These are phyloP conservation scores for Aepyceros melampus DNA, from an alignment of 2,113 vertebrate species.

Conservation along the genomic window DNA sequence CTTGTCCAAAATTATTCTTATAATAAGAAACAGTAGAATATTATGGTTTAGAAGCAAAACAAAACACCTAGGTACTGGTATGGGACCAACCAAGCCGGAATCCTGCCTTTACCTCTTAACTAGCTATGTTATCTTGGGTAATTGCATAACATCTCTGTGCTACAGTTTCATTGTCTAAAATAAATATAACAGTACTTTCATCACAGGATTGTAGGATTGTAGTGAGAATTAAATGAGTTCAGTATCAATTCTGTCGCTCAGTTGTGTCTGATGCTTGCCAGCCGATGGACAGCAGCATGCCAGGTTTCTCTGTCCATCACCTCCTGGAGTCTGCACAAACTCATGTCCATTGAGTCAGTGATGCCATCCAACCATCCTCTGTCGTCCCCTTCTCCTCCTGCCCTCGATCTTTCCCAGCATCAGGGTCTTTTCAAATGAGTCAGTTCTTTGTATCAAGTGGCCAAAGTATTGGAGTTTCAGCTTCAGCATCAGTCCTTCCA, in stretches of 20 bases:
- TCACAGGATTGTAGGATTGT: not conserved
- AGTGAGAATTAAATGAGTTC: not conserved
- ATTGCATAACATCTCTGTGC: not conserved
- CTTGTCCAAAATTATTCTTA: not conserved
- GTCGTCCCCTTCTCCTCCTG: not conserved
- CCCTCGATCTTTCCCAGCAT: not conserved
- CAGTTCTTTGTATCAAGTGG: fast-evolving
- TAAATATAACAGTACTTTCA: not conserved
- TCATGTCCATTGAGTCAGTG: not conserved
- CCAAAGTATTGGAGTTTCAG: not conserved
- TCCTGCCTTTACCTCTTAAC: not conserved
- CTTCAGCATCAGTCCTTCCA: not conserved
- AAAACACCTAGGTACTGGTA: not conserved
- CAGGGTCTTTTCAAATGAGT: not conserved
- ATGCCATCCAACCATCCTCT: not conserved
- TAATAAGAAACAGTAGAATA: not conserved
- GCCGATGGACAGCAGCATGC: not conserved
- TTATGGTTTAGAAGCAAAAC: not conserved
- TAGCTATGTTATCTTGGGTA: not conserved
- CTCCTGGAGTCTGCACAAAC: not conserved
- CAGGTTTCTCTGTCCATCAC: not conserved
- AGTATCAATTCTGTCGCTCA: not conserved
- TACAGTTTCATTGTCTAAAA: not conserved
- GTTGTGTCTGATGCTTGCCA: not conserved
- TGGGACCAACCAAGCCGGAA: not conserved